A percentile compares a stretch with the other conserved stretches of the same genome.
Evolutionary conservation across 2,113 vertebrate species (phyloP).

Genomic region (Microtus montanus): DNA sequence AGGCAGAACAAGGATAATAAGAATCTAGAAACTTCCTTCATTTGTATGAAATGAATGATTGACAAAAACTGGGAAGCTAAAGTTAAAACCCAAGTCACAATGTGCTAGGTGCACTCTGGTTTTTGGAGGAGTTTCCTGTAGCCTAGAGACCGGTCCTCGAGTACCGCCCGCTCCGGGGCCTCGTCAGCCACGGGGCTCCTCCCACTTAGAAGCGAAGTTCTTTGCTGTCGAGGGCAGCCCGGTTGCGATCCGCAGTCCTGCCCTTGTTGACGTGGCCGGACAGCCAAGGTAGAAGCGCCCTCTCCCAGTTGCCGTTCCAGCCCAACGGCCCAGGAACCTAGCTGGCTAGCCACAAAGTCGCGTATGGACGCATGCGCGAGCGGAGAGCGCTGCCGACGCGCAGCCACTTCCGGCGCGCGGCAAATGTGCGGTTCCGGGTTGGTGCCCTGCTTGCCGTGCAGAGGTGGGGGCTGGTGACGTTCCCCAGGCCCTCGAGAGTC

Average conservation of each 20-base stretch:
- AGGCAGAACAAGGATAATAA: not conserved
- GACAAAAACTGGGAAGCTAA: not conserved
- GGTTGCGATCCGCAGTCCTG: rapidly evolving
- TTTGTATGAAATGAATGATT: not conserved
- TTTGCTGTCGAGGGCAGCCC: not conserved
- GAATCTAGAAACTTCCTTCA: not conserved
- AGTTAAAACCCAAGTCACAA: not conserved
- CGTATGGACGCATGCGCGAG: slow-evolving; percentile 53
- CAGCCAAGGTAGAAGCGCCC: rapidly evolving
- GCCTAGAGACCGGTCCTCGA: not conserved
- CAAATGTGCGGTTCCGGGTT: slow-evolving; percentile 73
- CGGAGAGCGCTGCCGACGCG: not conserved
- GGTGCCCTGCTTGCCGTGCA: not conserved
- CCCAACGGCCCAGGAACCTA: rapidly evolving
- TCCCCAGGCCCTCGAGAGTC: not conserved
- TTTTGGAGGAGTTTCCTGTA: not conserved
- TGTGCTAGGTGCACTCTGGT: not conserved
- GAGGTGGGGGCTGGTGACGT: slow-evolving; percentile 68
- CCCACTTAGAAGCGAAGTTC: not conserved
- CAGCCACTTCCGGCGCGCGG: slow-evolving; percentile 71
- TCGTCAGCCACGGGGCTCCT: not conserved
- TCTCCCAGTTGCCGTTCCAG: rapidly evolving
- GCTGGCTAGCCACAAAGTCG: rapidly evolving
- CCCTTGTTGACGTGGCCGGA: slow-evolving; percentile 39
- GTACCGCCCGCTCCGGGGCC: not conserved